Evolutionary conservation across 2,113 vertebrate genomes (phyloP).

Genomic region (Pao palembangensis): DNA sequence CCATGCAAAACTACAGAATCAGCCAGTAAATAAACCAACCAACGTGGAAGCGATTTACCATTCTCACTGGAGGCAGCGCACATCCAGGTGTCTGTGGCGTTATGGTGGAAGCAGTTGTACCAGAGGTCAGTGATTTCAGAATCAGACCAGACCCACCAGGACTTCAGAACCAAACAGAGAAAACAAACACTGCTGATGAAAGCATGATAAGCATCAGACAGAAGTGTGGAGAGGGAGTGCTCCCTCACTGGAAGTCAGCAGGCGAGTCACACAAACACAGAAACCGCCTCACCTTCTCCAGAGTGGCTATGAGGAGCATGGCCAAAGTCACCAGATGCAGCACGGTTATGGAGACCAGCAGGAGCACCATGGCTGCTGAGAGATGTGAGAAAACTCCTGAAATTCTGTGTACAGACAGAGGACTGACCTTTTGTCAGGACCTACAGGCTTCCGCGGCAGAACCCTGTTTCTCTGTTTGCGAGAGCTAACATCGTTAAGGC

Average conservation of each 20-base stretch:
- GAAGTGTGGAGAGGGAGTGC: background rate
- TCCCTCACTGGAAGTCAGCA: too few species aligned
- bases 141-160: constrained; percentile 82
- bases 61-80: constrained; percentile 75
- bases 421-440: background rate
- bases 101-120: constrained; percentile 80
- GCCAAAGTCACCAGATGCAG: constrained; percentile 81
- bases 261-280: background rate
- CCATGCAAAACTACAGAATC: too few species aligned
- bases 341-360: constrained; percentile 76
- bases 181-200: background rate
- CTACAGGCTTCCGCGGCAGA: too few species aligned
- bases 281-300: constrained; percentile 81
- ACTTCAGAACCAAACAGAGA: constrained; percentile 59
- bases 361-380: constrained; percentile 72
- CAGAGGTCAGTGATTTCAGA: constrained; percentile 81
- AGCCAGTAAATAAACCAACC: too few species aligned
- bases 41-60: constrained; percentile 53
- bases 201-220: too few species aligned
- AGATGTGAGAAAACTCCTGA: background rate
- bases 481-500: too few species aligned
- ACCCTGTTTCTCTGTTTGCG: background rate
- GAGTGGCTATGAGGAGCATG: constrained; percentile 83
- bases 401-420: background rate
- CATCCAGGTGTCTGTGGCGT: constrained; percentile 68